Percentiles rank a stretch among this genome's conserved stretches.
Evolutionary conservation across 2,888 invertebrate species (phyloP).

Genomic region (Metacarcinus magister): DNA sequence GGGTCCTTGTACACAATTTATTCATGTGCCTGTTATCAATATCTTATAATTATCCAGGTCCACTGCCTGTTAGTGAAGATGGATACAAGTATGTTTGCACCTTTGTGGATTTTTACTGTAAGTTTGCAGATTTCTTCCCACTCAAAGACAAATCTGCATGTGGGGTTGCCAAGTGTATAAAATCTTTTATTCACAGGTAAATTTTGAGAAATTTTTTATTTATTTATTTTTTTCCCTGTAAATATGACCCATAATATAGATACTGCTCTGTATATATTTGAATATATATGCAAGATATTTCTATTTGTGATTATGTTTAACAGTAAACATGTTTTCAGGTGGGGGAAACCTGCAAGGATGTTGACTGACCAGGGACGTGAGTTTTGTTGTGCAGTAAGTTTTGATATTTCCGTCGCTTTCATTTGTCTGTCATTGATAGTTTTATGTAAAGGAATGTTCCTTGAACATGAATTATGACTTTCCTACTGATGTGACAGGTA

Average conservation of each 20-base stretch:
- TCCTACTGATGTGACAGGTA: too few species aligned
- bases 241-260: not conserved
- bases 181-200: slow-evolving; percentile 42
- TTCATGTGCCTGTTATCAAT: not conserved
- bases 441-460: not conserved
- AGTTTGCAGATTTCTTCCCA: slow-evolving; percentile 55
- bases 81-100: slow-evolving; percentile 50
- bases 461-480: too few species aligned
- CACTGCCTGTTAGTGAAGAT: slow-evolving; percentile 50
- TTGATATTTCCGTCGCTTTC: not conserved
- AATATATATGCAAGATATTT: not conserved
- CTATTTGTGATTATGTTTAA: not conserved
- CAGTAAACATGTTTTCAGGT: not conserved
- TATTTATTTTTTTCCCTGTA: not conserved
- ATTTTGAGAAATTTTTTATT: not conserved
- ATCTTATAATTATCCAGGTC: not conserved
- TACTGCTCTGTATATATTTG: not conserved
- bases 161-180: slow-evolving; percentile 9
- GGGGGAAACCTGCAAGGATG: not conserved
- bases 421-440: not conserved
- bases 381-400: not conserved
- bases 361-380: not conserved
- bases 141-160: slow-evolving; percentile 21
- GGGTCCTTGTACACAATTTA: too few species aligned
- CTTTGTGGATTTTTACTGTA: slow-evolving; percentile 38